phyloP scores from a whole-genome alignment of 2,113 vertebrate species.

The Aleadryas rufinucha region DNA sequence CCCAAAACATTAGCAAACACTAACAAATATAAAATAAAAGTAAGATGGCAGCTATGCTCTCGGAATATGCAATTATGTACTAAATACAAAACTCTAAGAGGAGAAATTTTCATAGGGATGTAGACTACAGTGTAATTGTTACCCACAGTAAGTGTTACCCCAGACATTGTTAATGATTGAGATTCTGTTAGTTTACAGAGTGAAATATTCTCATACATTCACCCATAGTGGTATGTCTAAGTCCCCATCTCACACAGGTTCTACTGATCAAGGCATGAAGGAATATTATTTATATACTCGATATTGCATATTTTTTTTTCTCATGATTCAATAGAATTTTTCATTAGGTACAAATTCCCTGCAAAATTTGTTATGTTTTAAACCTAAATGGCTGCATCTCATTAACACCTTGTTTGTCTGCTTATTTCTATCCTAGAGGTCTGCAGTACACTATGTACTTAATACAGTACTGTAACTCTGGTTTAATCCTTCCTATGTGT shows the following conservation, averaged over 20 bases:
- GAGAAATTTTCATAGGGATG: not conserved
- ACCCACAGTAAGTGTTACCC: not conserved
- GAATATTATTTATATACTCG: not conserved
- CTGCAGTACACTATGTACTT: not conserved
- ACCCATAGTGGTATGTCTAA: not conserved
- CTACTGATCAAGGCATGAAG: not conserved
- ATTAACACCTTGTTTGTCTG: not conserved
- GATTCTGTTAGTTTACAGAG: not conserved
- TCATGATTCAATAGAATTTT: not conserved
- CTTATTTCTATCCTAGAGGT: not conserved
- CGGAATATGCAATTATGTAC: not conserved
- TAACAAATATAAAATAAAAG: not conserved
- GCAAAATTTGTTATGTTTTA: not conserved
- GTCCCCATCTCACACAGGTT: not conserved
- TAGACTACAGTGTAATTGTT: not conserved
- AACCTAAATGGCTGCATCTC: not conserved
- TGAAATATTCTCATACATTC: not conserved
- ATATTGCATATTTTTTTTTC: not conserved
- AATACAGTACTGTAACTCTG: not conserved
- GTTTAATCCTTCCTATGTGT: not conserved
- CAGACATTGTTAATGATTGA: not conserved
- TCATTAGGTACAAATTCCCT: not conserved
- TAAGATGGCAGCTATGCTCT: not conserved
- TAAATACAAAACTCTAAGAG: not conserved
- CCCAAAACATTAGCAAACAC: not conserved